A percentile compares a stretch with the other conserved stretches of the same genome.
Conservation (phyloP, 2,888 invertebrate genomes). For the Philopedon plagiatum region DNA sequence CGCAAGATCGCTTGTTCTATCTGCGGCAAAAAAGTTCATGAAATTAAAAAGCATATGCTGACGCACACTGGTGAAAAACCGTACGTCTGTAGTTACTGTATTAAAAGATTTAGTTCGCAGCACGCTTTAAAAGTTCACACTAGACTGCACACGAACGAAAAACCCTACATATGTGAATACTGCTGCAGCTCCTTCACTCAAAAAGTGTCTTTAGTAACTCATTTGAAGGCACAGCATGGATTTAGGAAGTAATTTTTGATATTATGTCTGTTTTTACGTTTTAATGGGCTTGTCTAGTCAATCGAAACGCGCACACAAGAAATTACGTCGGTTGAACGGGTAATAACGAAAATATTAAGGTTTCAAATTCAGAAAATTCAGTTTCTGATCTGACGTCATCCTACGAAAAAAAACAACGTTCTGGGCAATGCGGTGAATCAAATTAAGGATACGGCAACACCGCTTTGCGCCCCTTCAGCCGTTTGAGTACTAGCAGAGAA, state of each 20-base stretch:
- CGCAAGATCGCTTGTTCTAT: conserved; percentile 59
- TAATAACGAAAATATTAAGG: too few relatives aligned
- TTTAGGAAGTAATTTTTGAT: background rate
- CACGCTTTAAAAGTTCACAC: conserved; percentile 60
- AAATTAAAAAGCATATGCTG: conserved; percentile 59
- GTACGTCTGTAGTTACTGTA: conserved; percentile 57
- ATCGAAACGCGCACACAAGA: too few relatives aligned
- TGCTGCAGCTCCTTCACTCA: conserved; percentile 58
- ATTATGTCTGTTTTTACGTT: too few relatives aligned
- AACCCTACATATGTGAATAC: conserved; percentile 58
- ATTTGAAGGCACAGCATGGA: conserved; percentile 61
- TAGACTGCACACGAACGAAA: conserved; percentile 62
- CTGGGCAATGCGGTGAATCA: too few relatives aligned
- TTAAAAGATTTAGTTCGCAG: conserved; percentile 59
- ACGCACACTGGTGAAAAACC: conserved; percentile 62
- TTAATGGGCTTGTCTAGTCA: too few relatives aligned
- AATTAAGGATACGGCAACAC: too few relatives aligned
- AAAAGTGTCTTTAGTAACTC: conserved; percentile 60
- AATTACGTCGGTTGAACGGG: too few relatives aligned
- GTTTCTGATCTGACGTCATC: too few relatives aligned
- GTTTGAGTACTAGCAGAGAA: too few relatives aligned
- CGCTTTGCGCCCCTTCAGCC: too few relatives aligned
- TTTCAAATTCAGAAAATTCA: too few relatives aligned
- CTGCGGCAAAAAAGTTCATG: conserved; percentile 61
- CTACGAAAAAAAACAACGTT: too few relatives aligned